Percentiles rank a stretch among this genome's conserved stretches.
phyloP scores from a whole-genome alignment of 2,113 vertebrate species.

The Ia io region DNA sequence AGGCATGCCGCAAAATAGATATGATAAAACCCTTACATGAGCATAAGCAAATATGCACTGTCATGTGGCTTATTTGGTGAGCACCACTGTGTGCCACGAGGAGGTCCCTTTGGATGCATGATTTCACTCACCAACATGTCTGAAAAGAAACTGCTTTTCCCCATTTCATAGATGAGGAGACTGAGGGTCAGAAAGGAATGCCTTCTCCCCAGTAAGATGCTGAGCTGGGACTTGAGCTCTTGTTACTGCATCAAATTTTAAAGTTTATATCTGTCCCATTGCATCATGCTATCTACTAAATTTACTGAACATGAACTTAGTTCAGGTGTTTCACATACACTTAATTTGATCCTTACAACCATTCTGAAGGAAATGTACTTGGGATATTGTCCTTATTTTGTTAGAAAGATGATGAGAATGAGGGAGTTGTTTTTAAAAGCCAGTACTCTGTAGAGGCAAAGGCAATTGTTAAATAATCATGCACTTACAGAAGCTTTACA shows the following conservation, averaged over 20 bases:
- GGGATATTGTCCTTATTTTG: background rate
- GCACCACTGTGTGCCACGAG: too few relatives aligned
- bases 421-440: background rate
- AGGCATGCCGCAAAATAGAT: background rate
- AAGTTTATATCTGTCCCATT: background rate
- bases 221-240: background rate
- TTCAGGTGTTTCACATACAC: background rate
- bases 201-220: background rate
- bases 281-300: background rate
- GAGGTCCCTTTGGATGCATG: background rate
- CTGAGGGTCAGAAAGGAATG: background rate
- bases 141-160: background rate
- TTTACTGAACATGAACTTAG: background rate
- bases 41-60: too few relatives aligned
- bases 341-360: background rate
- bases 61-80: background rate
- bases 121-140: background rate
- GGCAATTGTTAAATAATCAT: background rate
- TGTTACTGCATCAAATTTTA: background rate
- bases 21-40: background rate
- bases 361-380: background rate
- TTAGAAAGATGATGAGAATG: background rate
- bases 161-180: background rate
- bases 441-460: background rate
- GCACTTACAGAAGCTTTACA: background rate